Evolutionary conservation across 2,113 vertebrate genomes (phyloP), one percentile per base, ranked within the genome.

Genomic region (Saimiri boliviensis): DNA sequence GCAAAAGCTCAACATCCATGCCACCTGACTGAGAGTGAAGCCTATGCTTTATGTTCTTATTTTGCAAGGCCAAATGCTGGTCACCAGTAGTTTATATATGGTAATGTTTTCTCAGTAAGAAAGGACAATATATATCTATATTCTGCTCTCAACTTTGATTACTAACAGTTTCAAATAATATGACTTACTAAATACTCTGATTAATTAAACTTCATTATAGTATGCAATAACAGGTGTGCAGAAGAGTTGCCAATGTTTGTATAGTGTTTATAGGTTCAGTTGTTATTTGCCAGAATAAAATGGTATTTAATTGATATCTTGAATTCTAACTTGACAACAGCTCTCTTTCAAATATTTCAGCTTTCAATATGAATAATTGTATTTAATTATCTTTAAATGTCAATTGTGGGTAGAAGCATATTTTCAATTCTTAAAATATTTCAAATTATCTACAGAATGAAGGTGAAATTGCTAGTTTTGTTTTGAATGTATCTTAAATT

Each of bases 131-230:
- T 87, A 97, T 87, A 49, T 97, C 96, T 86, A 82, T 40, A 56
- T 63, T 49, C 96, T 97, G 96, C 71, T 98, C 86, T 95, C 93
- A 97, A 96, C 93, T 97, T 94, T 91, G 98, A 97, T 97, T 98
- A 96, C 83, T 83, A 86, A 70, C 68, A 96, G 95, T 97, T 99
- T 96, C 95, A 97, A 97, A 98, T 96, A 20, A 76, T 47, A 97
- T 49, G 77, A 95, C 93, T n/a, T 98, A 97, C 98, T 98, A 99
- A 98, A 99, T 99, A 99, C 98, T 97, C 97, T 14, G 97, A 98
- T 99, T 99, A 98, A 97, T 99, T 99, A 89, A 91, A 98, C 98
- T 98, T 98, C 77, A 96, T 98, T 98, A 98, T 98, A 98, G 98
- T 99, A 98, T 98, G 93, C 95, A 98, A 98, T 98, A 99, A 97